Evolutionary conservation across 2,888 invertebrate genomes (phyloP).

Genomic region (Tridacna crocea): DNA sequence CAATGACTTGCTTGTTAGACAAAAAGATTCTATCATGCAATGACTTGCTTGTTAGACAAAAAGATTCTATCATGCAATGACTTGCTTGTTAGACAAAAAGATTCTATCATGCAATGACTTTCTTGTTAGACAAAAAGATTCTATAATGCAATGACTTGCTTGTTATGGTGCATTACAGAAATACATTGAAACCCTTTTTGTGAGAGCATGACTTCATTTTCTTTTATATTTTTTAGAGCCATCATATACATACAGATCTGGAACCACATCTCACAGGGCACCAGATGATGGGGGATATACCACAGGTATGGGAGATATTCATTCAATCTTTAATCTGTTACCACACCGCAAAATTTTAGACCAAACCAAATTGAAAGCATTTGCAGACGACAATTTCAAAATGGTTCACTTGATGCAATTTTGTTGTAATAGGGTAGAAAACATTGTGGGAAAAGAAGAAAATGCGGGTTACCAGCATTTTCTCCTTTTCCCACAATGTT

Average conservation of each 20-base stretch:
- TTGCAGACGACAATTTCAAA: background rate
- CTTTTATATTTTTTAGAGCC: conserved; percentile 52
- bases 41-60: no score
- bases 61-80: no score
- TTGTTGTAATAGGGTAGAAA: background rate
- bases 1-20: no score
- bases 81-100: no score
- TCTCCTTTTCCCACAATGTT: background rate
- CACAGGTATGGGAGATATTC: conserved; percentile 24
- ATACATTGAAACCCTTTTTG: no score
- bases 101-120: no score
- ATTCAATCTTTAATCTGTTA: background rate
- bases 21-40: no score
- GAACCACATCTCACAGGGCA: conserved; percentile 38
- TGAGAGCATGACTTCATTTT: no score
- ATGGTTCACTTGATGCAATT: no score
- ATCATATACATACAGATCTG: conserved; percentile 61
- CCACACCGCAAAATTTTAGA: background rate
- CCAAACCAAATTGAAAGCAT: background rate
- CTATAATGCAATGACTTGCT: no score
- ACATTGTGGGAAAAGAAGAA: background rate
- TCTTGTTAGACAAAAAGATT: no score
- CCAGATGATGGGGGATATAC: conserved; percentile 30
- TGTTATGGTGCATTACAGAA: no score
- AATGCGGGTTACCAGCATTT: background rate